Evolutionary conservation across 1,140 invertebrate genomes (phyloP).

Genomic region (Ruditapes philippinarum): DNA sequence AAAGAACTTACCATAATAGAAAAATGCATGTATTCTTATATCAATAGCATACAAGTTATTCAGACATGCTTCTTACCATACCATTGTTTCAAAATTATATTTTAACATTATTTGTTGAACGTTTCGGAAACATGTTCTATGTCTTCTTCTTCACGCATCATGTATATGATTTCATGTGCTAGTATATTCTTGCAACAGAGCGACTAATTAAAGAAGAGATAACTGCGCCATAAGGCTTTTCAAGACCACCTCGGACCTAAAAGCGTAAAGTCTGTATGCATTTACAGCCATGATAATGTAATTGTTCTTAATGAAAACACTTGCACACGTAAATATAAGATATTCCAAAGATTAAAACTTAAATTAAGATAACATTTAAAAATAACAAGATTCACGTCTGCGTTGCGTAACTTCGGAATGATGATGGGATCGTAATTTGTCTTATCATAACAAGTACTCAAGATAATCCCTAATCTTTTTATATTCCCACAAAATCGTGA

Average conservation of each 20-base stretch:
- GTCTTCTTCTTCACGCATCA: too few relatives aligned
- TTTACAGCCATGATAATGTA: constrained; percentile 4
- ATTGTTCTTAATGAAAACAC: constrained; percentile 2
- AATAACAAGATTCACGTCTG: constrained; percentile 37
- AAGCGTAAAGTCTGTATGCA: not conserved
- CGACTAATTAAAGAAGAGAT: not conserved
- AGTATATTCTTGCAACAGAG: not conserved
- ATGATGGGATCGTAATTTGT: constrained; percentile 43
- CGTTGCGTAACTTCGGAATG: constrained; percentile 39
- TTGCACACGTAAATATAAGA: constrained; percentile 1
- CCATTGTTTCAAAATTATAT: too few relatives aligned
- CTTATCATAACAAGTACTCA: constrained; percentile 53
- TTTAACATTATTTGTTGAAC: too few relatives aligned
- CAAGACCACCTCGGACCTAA: not conserved
- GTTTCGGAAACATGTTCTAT: too few relatives aligned
- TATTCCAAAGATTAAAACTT: constrained; percentile 49
- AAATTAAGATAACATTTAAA: constrained; percentile 62
- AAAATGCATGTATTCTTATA: too few relatives aligned
- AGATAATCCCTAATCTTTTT: constrained; percentile 49
- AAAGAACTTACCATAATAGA: too few relatives aligned
- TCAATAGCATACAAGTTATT: too few relatives aligned
- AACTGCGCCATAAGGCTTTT: not conserved
- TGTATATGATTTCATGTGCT: too few relatives aligned
- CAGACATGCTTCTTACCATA: too few relatives aligned
- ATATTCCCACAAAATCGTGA: constrained; percentile 53